Base-by-base conservation (phyloP, 2,113 vertebrate species). In the Albula goreensis region DNA sequence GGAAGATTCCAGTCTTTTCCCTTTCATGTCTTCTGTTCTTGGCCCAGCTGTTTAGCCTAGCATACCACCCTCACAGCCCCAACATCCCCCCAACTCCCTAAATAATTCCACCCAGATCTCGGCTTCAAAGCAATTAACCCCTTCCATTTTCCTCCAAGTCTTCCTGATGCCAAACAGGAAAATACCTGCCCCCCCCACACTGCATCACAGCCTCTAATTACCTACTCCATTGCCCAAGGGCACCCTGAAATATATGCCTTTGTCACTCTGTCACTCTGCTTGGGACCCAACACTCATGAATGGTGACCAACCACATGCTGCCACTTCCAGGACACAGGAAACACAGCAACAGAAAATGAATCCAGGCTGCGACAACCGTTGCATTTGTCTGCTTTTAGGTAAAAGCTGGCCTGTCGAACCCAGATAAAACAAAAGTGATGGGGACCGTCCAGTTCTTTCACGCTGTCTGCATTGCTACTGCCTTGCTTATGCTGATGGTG, bases 91-190 rank as follows among this genome's bases (percentile, higher is more conserved):
- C 90, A 86, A 90, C 88, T 15, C 63, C 86, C 89, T 93, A 93
- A 94, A 92, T 93, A 93, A 88, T 88, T 83, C 86, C 80, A 85
- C 80, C 22, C 2, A 87, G 85, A 85, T 87, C 82, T 82, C 90
- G 51, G 88, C 92, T 92, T 90, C 87, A 87, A 6, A 49, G 84
- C 88, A 91, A 93, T 92, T 92, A 92, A 74, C 93, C 83, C 63
- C 57, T 77, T 81, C 63, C 79, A 78, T 82, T 70, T 4, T 74
- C 80, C 87, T 86, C 84, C 90, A 22, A 17, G 41, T 78, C 79
- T 57, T 41, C 15, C 56, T 53, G 50, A 78, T 86, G 48, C 82
- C 57, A 77, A 50, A 83, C 9, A 31, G 13, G 81, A 83, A 41
- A 86, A 83, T 83, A 31, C n/a, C 51, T 83, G 66, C 52, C 50